Evolutionary conservation across 2,888 invertebrate genomes (phyloP), one percentile per base, ranked within the genome.

Genomic region (Plagodis dolabraria): DNA sequence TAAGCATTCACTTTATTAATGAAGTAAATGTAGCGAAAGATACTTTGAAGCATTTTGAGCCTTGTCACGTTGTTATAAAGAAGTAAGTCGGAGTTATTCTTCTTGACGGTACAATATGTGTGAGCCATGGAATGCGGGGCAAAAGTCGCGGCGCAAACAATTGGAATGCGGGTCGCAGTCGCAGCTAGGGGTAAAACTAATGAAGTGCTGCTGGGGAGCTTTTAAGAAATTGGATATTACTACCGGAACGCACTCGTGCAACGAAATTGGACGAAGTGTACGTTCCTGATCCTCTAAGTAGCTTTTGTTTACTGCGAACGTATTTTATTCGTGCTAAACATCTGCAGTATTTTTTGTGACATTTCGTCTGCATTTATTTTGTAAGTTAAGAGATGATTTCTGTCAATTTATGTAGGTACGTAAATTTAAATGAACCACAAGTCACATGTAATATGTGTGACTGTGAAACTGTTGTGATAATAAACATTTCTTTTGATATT

Each of bases 151-250:
- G 63, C 58, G 69, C 80, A 79, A 84, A 87, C 87, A 89, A 89
- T 86, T 66, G 71, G 76, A 81, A 85, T 83, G 74, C 86, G 81
- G 86, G 85, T 80, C 84, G 77, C 84, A 85, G 81, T 76, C 82
- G 8, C 40, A 10, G 82, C 77, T 76, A 65, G 67, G 66, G 74
- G 69, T 55, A 73, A 76, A 83, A 83, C 87, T 86, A 89, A 91
- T 89, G 89, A 89, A 89, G 83, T 79, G 80, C 82, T 74, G 69
- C 74, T 65, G 64, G 70, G 67, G 57, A 73, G 82, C 86, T 87
- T 87, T 89, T 87, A 89, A 82, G 83, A 80, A 86, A 90, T 87
- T 85, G 81, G 85, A 86, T 79, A 77, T 80, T 79, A 76, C 74
- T 70, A 71, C 72, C 68, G 68, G 61, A 73, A 65, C 64, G 53